Evolutionary conservation across 2,113 vertebrate genomes (phyloP).

Genomic region (Varanus komodoensis): DNA sequence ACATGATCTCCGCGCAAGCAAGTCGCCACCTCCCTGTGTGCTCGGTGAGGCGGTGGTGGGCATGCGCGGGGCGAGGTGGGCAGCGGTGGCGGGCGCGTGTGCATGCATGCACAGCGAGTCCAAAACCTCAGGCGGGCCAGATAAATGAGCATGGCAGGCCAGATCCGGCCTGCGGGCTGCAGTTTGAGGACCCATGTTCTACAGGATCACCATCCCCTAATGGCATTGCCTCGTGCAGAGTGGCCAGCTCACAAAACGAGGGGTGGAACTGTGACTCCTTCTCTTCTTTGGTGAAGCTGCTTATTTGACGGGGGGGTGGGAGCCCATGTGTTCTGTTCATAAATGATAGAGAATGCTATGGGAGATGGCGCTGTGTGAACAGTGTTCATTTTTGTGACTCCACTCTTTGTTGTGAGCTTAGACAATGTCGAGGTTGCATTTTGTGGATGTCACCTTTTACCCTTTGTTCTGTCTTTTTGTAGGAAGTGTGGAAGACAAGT

Average conservation of each 20-base stretch:
- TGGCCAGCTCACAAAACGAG: neutral
- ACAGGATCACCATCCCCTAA: too few species aligned
- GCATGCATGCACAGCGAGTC: too few species aligned
- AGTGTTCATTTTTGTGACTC: neutral
- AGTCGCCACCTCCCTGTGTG: too few species aligned
- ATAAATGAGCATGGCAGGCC: too few species aligned
- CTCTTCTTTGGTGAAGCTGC: neutral
- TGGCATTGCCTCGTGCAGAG: neutral
- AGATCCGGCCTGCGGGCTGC: too few species aligned
- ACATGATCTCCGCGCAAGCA: too few species aligned
- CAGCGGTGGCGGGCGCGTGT: too few species aligned
- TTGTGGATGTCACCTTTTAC: conserved; percentile 13
- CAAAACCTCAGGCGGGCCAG: too few species aligned
- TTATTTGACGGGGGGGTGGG: too few species aligned
- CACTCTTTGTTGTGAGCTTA: conserved; percentile 21
- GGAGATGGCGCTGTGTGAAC: conserved; percentile 18
- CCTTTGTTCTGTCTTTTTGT: conserved; percentile 46
- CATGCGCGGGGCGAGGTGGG: too few species aligned
- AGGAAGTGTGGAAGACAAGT: conserved; percentile 89
- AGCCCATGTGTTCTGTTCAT: neutral
- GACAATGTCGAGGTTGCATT: conserved; percentile 1
- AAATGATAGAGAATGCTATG: neutral
- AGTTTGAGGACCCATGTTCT: too few species aligned
- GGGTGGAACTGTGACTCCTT: neutral
- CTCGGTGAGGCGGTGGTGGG: too few species aligned